These are phyloP conservation scores for Aphelocoma californica DNA, from an alignment of 2,797 vertebrate species.

Conservation along the genomic window DNA sequence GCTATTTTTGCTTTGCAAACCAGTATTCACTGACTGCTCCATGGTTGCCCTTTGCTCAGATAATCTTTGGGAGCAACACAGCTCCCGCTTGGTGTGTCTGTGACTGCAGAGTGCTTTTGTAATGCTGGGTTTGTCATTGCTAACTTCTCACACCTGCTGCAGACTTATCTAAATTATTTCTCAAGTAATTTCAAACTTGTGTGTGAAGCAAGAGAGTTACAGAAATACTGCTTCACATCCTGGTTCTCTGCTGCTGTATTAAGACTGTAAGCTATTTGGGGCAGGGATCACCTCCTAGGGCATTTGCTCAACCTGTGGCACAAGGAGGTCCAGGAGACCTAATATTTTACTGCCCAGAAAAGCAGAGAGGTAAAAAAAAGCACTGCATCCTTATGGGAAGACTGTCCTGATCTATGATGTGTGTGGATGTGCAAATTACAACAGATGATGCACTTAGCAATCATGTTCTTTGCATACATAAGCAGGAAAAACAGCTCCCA, in stretches of 20 bases:
- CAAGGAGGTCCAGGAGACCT: not conserved
- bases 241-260: not conserved
- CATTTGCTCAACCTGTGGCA: not conserved
- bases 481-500: slow-evolving; percentile 76
- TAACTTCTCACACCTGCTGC: not conserved
- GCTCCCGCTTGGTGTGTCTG: not conserved
- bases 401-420: slow-evolving; percentile 45
- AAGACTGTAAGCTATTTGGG: not conserved
- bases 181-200: not conserved
- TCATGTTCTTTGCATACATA: slow-evolving; percentile 77
- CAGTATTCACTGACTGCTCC: not conserved
- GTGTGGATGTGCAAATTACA: slow-evolving; percentile 73
- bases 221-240: not conserved
- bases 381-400: slow-evolving; percentile 9
- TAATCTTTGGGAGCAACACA: not conserved
- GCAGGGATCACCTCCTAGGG: not conserved
- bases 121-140: not conserved
- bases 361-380: not conserved
- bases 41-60: not conserved
- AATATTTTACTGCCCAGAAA: not conserved
- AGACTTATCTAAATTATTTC: not conserved
- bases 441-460: slow-evolving; percentile 76
- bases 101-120: not conserved
- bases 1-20: not conserved
- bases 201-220: not conserved